phyloP scores from a whole-genome alignment of 2,888 invertebrate species.

The Leistus spinibarbis region DNA sequence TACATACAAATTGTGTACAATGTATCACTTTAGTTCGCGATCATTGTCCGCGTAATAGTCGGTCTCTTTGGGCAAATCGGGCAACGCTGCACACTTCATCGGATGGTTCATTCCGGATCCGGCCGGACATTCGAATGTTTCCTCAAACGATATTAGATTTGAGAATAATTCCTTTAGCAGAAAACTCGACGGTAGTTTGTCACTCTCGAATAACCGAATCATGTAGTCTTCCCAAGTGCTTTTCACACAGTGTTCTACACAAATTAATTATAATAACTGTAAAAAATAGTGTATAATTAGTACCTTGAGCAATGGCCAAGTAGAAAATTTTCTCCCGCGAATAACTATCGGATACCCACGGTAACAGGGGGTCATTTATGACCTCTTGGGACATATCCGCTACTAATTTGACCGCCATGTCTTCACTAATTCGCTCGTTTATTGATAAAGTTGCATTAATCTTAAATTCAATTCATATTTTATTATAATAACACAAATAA shows the following conservation, averaged over 20 bases:
- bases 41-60: not conserved
- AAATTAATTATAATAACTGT: not conserved
- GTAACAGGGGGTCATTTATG: constrained; percentile 40
- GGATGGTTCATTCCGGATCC: constrained; percentile 45
- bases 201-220: constrained; percentile 46
- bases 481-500: not conserved
- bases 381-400: constrained; percentile 32
- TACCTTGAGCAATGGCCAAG: constrained; percentile 49
- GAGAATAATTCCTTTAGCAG: constrained; percentile 46
- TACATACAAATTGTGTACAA: too few relatives aligned
- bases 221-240: constrained; percentile 44
- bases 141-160: constrained; percentile 45
- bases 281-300: not conserved
- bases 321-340: constrained; percentile 46
- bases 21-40: too few relatives aligned
- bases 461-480: constrained; percentile 27
- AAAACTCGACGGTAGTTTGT: constrained; percentile 45
- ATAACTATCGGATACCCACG: constrained; percentile 45
- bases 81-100: constrained; percentile 44
- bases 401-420: constrained; percentile 46
- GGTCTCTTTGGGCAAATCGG: constrained; percentile 36
- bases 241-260: constrained; percentile 47
- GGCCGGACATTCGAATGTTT: constrained; percentile 44
- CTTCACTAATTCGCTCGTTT: constrained; percentile 46
- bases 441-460: constrained; percentile 40